Base-by-base conservation (phyloP, 2,888 invertebrate species). In the Phragmatobia fuliginosa region DNA sequence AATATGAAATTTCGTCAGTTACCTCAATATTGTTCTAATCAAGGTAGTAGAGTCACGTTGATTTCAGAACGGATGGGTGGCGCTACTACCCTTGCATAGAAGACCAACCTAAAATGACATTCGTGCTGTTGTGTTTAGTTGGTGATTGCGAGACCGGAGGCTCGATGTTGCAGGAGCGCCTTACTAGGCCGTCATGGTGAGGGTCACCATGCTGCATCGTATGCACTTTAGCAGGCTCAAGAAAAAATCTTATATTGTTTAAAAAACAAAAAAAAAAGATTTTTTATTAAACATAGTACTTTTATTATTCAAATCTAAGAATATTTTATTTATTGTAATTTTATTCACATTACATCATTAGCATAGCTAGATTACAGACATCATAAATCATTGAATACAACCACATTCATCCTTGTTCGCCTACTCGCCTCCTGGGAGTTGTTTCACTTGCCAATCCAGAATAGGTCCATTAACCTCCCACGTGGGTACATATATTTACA, bases 381-480 rank as follows among this genome's bases (percentile, higher is more conserved):
- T 75, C 76, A 85, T 90, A 87, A 87, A 88, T 89, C 83, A 85
- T 86, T 87, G 75, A 77, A 79, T 80, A 77, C 77, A 77, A 76
- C 75, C 75, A 75, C 71, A 79, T 80, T 72, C 75, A 76, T 74
- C 76, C 75, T 71, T 74, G 70, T 71, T 82, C 86, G 84, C 87
- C 87, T 85, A 86, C 89, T 83, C 85, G 70, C 72, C 79, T 83
- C 75, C 82, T 73, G 78, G 75, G 74, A 78, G 79, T 82, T 76
- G 74, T 73, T 78, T 82, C 85, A 84, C 85, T 82, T 81, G 85
- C 84, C 76, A 81, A 73, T 85, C 86, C 87, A 80, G 65, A 52
- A 65, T 56, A 56, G 83, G 85, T 78, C 87, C 81, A 81, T 87
- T 88, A 83, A 73, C 87, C 83, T 79, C 91, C 91, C 85, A 91